Base-by-base conservation (phyloP, 2,888 invertebrate genomes). In the Tuta absoluta region DNA sequence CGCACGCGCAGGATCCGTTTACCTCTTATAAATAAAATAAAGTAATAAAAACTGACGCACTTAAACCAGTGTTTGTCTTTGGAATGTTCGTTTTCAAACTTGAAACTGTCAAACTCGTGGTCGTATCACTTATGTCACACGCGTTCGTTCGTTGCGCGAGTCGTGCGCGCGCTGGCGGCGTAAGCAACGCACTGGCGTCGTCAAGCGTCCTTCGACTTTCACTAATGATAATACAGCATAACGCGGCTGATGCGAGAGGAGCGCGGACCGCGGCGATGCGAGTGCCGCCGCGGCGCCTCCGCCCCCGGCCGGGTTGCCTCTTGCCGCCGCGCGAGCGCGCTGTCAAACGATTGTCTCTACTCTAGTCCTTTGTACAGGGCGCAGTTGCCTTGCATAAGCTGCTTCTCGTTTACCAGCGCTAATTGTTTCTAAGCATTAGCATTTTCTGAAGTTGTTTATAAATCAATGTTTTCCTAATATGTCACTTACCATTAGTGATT, bases 161-260 rank as follows among this genome's bases (percentile, higher is more conserved):
- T 69, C 81, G 74, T 76, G 71, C 73, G 68, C 69, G 63, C 73
- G n/a, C 48, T 33, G 53, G 67, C 69, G 67, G 67, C 67, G 71
- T 81, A 78, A 77, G 73, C 72, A 76, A 75, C 79, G 77, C 78
- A 87, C 88, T 87, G 83, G 67, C 73, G 49, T 11, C 63, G 66
- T 59, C 65, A 67, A 65, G 75, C 81, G 89, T 87, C 89, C 89
- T 88, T 87, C 88, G 82, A 87, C 88, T 89, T 89, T 89, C 88
- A 89, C 88, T 88, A 72, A 71, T 75, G 77, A 78, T 79, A 79
- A 84, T 84, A 81, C 81, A 82, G 56, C 58, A 60, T 65, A 61
- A 63, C 61, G n/a, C 67, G 63, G 37, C 64, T 41, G n/a, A 45
- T 62, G 63, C 56, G 28, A 59, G 64, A 49, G 23, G 58, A 19